These are phyloP conservation scores for Hypercompe scribonia DNA, from an alignment of 2,888 invertebrate species.

Conservation along the genomic window DNA sequence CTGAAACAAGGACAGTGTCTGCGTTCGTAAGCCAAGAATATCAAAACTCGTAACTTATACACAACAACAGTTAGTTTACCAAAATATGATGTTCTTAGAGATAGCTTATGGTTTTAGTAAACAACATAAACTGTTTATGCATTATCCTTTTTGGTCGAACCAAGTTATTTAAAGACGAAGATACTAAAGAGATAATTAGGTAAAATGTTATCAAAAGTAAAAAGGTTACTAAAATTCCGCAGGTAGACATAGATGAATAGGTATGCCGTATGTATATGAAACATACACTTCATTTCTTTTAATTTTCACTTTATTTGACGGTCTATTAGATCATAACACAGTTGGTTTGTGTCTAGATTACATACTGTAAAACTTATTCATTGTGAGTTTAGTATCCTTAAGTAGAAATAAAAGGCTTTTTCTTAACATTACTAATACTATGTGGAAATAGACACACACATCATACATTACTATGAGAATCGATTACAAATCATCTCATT, in stretches of 20 bases:
- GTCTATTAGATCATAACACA: background rate
- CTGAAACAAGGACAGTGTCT: slow-evolving; percentile 29
- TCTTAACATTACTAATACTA: background rate
- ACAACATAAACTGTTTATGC: slow-evolving; percentile 17
- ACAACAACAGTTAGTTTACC: slow-evolving; percentile 41
- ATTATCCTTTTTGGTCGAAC: background rate
- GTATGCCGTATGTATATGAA: too few relatives aligned
- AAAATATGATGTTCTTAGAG: slow-evolving; percentile 33
- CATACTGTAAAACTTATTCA: background rate
- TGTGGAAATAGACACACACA: too few relatives aligned
- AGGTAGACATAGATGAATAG: background rate
- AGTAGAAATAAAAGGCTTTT: background rate
- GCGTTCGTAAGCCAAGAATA: slow-evolving; percentile 35
- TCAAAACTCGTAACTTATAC: slow-evolving; percentile 38
- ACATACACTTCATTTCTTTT: background rate
- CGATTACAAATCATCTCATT: background rate
- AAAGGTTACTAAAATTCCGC: background rate
- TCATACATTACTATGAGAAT: background rate
- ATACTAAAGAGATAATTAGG: background rate
- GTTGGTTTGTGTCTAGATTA: background rate
- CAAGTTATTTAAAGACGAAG: background rate
- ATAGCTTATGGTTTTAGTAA: slow-evolving; percentile 33
- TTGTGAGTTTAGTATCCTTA: background rate
- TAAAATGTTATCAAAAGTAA: background rate
- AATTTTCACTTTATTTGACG: background rate